Percentiles rank a stretch among this genome's conserved stretches.
Evolutionary conservation across 2,888 invertebrate species (phyloP).

Genomic region (Catocala sponsa): DNA sequence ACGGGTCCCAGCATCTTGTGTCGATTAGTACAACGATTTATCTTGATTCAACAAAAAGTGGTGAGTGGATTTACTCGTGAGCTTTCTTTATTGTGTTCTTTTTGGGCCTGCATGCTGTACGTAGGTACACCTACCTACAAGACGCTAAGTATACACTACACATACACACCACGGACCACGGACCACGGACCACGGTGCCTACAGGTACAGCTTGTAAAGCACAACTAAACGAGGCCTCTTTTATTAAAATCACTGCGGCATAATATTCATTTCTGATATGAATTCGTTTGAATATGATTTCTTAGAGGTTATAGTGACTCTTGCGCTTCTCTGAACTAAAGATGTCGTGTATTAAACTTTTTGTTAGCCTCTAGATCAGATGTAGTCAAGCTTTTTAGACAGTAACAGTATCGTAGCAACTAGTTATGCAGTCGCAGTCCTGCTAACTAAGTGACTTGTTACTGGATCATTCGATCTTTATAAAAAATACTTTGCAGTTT

Average conservation of each 20-base stretch:
- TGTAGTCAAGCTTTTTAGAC: too few relatives aligned
- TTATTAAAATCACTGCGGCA: conserved; percentile 40
- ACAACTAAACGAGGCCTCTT: conserved; percentile 25
- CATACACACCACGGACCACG: too few relatives aligned
- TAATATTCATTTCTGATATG: conserved; percentile 46
- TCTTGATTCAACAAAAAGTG: conserved; percentile 76
- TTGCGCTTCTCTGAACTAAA: too few relatives aligned
- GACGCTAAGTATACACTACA: not conserved
- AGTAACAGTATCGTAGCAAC: too few relatives aligned
- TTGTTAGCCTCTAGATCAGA: too few relatives aligned
- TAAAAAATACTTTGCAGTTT: too few relatives aligned
- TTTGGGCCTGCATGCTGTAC: conserved; percentile 43
- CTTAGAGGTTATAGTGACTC: too few relatives aligned
- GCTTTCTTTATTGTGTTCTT: conserved; percentile 63
- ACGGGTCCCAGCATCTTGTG: conserved; percentile 60
- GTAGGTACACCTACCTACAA: not conserved
- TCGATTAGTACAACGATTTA: conserved; percentile 75
- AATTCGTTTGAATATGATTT: conserved; percentile 19
- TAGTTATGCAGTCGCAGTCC: too few relatives aligned
- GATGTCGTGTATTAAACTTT: too few relatives aligned
- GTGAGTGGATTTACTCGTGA: conserved; percentile 60
- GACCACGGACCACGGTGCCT: too few relatives aligned
- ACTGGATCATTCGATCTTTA: too few relatives aligned
- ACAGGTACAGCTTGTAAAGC: not conserved
- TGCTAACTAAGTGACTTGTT: too few relatives aligned